A percentile compares a stretch with the other conserved stretches of the same genome.
These are phyloP conservation scores for Anodontia alba DNA, from an alignment of 2,888 invertebrate genomes.

Conservation along the genomic window DNA sequence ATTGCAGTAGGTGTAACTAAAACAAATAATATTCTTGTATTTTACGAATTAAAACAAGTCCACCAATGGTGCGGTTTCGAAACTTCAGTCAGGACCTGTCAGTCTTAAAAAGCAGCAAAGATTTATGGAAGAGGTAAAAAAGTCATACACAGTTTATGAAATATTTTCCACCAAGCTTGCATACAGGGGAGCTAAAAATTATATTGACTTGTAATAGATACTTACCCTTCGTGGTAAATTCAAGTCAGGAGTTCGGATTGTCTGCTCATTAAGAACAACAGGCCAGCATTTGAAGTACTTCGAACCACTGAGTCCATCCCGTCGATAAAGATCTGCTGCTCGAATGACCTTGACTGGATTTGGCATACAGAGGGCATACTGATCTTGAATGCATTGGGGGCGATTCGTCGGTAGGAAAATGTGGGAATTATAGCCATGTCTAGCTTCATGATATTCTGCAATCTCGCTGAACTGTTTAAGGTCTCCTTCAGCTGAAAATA, in stretches of 20 bases:
- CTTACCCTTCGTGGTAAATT: constrained; percentile 67
- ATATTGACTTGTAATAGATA: too few relatives aligned
- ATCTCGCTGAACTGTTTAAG: constrained; percentile 91
- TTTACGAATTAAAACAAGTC: too few relatives aligned
- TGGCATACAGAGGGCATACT: constrained; percentile 92
- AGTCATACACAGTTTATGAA: too few relatives aligned
- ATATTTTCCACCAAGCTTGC: too few relatives aligned
- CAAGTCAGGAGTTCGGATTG: constrained; percentile 72
- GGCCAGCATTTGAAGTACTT: constrained; percentile 80
- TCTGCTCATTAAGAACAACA: constrained; percentile 73
- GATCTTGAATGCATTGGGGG: constrained; percentile 90
- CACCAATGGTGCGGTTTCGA: too few relatives aligned
- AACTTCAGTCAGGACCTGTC: too few relatives aligned
- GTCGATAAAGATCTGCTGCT: constrained; percentile 74
- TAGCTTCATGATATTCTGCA: constrained; percentile 88
- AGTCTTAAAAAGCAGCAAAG: too few relatives aligned
- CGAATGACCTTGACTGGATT: constrained; percentile 78
- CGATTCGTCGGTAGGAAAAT: constrained; percentile 91
- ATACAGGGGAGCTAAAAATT: too few relatives aligned
- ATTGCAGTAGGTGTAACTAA: too few relatives aligned
- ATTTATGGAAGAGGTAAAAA: too few relatives aligned
- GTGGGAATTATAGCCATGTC: constrained; percentile 89
- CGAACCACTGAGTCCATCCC: constrained; percentile 76
- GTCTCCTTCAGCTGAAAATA: constrained; percentile 94
- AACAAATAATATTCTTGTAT: too few relatives aligned